Conservation (phyloP, 92 coral and sea anemone species). For the Zoanthus sansibaricus region DNA sequence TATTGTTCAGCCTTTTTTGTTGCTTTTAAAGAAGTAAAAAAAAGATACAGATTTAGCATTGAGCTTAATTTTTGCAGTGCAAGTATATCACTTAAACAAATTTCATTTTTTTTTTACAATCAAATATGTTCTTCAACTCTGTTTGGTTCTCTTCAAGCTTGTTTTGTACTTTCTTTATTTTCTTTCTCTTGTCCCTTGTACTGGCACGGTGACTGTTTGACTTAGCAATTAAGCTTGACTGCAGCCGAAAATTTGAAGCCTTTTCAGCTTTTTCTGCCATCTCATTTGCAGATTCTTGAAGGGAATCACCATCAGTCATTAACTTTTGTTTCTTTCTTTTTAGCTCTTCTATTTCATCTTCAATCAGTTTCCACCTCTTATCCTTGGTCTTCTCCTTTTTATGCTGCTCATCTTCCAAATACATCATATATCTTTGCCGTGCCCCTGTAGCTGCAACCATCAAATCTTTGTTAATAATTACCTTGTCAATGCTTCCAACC, state of each 20-base stretch:
- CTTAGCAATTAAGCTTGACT: conserved; percentile 15
- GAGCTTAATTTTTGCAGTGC: conserved; percentile 40
- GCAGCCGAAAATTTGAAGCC: conserved; percentile 28
- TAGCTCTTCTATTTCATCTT: conserved; percentile 31
- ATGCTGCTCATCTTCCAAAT: conserved; percentile 34
- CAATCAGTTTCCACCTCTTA: not conserved
- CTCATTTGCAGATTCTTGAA: conserved; percentile 51
- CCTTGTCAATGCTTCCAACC: conserved; percentile 31
- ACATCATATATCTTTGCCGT: conserved; percentile 13
- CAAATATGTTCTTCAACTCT: conserved; percentile 29
- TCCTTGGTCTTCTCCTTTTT: conserved; percentile 28
- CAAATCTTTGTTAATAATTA: conserved; percentile 30
- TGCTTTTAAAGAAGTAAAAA: too few species aligned
- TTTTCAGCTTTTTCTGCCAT: conserved; percentile 51
- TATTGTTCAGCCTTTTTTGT: too few species aligned
- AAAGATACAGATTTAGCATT: not conserved
- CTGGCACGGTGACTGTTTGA: too few species aligned
- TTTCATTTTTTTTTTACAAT: conserved; percentile 19
- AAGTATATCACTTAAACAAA: not conserved
- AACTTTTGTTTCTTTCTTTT: conserved; percentile 20
- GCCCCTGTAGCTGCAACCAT: conserved; percentile 22
- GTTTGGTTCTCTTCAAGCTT: conserved; percentile 6
- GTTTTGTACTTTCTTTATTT: too few species aligned
- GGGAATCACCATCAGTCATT: conserved; percentile 26
- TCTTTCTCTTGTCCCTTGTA: too few species aligned